A percentile compares a stretch with the other conserved stretches of the same genome.
phyloP scores from a whole-genome alignment of 2,888 invertebrate species.

The Drosophila nigricruria region DNA sequence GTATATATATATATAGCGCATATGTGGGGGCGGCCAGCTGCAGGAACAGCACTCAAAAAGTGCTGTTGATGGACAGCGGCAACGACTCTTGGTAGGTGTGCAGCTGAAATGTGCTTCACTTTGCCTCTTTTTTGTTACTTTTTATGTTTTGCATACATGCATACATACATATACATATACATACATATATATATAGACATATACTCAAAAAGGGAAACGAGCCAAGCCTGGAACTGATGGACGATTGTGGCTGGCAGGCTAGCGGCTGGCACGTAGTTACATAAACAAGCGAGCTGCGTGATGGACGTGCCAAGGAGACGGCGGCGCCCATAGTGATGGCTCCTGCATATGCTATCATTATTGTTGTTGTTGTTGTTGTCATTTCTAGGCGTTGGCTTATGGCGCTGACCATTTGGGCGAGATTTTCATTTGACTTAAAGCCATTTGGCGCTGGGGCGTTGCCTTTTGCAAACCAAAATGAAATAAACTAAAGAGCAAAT shows the following conservation, averaged over 20 bases:
- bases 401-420: constrained; percentile 48
- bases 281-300: constrained; percentile 57
- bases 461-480: constrained; percentile 27
- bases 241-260: constrained; percentile 31
- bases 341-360: constrained; percentile 38
- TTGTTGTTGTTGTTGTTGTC: constrained; percentile 31
- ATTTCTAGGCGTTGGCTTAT: constrained; percentile 68
- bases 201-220: constrained; percentile 45
- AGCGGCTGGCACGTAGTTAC: constrained; percentile 27
- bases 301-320: constrained; percentile 49
- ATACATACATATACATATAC: background rate
- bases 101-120: constrained; percentile 28
- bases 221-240: constrained; percentile 42
- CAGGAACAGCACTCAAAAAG: constrained; percentile 35
- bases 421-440: constrained; percentile 43
- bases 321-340: constrained; percentile 40
- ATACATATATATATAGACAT: constrained; percentile 1
- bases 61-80: constrained; percentile 29
- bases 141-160: constrained; percentile 50
- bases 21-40: constrained; percentile 37
- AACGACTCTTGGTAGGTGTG: constrained; percentile 16
- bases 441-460: constrained; percentile 51
- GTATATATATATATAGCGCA: constrained; percentile 6
- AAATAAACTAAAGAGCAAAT: constrained; percentile 54
- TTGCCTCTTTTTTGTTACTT: constrained; percentile 4